Base-by-base conservation (phyloP, 1,140 invertebrate genomes). In the Brachionus plicatilis region DNA sequence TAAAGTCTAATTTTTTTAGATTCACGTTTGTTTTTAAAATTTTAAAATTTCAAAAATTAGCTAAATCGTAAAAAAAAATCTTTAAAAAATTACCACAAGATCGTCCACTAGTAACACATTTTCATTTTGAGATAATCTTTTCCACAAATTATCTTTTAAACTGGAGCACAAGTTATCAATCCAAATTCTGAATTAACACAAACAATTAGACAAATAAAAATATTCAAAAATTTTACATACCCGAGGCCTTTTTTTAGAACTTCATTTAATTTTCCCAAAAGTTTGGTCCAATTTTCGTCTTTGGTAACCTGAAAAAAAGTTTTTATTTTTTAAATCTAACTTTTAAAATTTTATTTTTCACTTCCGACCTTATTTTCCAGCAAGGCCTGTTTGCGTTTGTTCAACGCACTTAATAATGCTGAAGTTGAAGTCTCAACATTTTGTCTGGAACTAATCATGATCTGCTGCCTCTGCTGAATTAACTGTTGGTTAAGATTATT, bases 241-340 rank as follows among this genome's bases (percentile, higher is more conserved):
- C 41, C 20, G 14, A 76, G 24, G 27, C 72, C 72, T 29, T 24
- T 50, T 76, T 76, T 76, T 20, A 24, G 47, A 0, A 76, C 29
- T 24, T 50, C 17, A 50, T 14, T 76, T n/a, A 76, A 50, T 29
- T 76, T 76, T 5, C 29, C 53, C n/a, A 76, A 50, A 47, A 76
- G 47, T 14, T 76, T 76, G 43, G 47, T 37, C 72, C 72, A 76
- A 76, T 76, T 76, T 76, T 76, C 72, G 45, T 76, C 72, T 17
- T 43, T 72, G 9, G 41, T 43, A n/a, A 14, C n/a, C 68, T 72
- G 9, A 24, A 0, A 60, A 60, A 60, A 24, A 5, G 0, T n/a
- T 50, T 1, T 50, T 50, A n/a, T n/a, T 50, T 50, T 12, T 50
- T 2, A 56, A 56, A 56, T 17, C 0, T n/a, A 56, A 11, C 0